A percentile compares a stretch with the other conserved stretches of the same genome.
phyloP scores from a whole-genome alignment of 2,113 vertebrate genomes.

The Pelmatolapia mariae region DNA sequence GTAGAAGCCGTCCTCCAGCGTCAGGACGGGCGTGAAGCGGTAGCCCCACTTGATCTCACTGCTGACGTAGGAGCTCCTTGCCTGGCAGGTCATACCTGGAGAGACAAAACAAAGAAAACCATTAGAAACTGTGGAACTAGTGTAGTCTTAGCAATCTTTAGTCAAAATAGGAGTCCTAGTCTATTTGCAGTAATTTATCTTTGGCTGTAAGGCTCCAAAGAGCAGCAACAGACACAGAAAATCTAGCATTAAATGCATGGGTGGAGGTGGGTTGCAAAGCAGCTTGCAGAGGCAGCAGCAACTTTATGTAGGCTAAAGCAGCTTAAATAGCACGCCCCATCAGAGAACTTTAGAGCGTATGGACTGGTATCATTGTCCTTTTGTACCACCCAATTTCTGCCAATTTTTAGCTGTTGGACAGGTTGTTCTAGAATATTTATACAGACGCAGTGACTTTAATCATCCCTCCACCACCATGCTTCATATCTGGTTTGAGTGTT shows the following conservation, averaged over 20 bases:
- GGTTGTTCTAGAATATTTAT: background rate
- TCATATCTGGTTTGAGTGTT: background rate
- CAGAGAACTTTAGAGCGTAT: background rate
- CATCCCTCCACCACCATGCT: background rate
- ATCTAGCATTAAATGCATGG: background rate
- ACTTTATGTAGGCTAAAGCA: background rate
- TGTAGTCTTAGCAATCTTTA: background rate
- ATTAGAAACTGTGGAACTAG: background rate
- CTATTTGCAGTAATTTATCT: background rate
- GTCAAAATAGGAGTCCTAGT: background rate
- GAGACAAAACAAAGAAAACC: background rate
- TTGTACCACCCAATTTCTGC: background rate
- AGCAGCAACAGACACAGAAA: background rate
- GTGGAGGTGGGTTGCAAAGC: background rate
- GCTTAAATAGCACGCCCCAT: background rate
- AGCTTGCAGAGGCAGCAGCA: background rate
- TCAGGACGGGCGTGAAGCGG: constrained; percentile 94
- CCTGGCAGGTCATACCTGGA: constrained; percentile 97
- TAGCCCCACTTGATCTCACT: constrained; percentile 97
- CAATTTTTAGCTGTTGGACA: fast-evolving
- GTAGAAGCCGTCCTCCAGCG: constrained; percentile 95
- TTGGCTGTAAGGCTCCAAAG: background rate
- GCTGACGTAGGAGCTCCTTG: constrained; percentile 90
- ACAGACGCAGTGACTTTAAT: background rate
- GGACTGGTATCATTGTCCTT: background rate